A percentile compares a stretch with the other conserved stretches of the same genome.
Evolutionary conservation across 2,888 invertebrate genomes (phyloP).

Genomic region (Xanthia icteritia): DNA sequence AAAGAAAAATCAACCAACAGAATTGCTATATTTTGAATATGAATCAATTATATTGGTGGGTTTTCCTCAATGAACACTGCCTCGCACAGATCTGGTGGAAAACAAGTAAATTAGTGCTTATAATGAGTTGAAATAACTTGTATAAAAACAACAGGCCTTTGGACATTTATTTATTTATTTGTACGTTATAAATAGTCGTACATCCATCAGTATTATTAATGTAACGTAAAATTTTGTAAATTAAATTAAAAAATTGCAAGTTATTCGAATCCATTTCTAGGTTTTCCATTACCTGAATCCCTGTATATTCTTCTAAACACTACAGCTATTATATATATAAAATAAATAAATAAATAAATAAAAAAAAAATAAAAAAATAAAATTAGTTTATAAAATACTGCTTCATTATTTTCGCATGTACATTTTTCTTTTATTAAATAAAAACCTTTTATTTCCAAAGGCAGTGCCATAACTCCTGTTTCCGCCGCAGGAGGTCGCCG

Average conservation of each 20-base stretch:
- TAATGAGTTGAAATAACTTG: background rate
- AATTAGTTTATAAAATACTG: background rate
- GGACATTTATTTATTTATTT: no score
- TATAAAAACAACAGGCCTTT: background rate
- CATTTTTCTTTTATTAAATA: background rate
- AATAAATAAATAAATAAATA: no score
- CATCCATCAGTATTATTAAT: background rate
- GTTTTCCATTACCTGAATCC: background rate
- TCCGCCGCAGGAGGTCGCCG: conserved; percentile 85
- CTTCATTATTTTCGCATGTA: background rate
- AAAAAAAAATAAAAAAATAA: no score
- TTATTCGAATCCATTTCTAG: background rate
- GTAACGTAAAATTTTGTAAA: no score
- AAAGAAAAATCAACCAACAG: background rate
- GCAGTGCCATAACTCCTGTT: conserved; percentile 5
- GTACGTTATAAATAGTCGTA: background rate
- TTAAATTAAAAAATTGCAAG: background rate
- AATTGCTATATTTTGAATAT: no score
- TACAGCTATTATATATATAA: no score
- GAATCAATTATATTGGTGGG: background rate
- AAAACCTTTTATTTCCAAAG: conserved; percentile 7
- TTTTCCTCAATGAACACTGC: background rate
- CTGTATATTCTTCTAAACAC: background rate
- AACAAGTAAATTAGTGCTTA: background rate
- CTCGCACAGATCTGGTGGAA: background rate